Evolutionary conservation across 2,113 vertebrate genomes (phyloP).

Genomic region (Hystrix brachyura): DNA sequence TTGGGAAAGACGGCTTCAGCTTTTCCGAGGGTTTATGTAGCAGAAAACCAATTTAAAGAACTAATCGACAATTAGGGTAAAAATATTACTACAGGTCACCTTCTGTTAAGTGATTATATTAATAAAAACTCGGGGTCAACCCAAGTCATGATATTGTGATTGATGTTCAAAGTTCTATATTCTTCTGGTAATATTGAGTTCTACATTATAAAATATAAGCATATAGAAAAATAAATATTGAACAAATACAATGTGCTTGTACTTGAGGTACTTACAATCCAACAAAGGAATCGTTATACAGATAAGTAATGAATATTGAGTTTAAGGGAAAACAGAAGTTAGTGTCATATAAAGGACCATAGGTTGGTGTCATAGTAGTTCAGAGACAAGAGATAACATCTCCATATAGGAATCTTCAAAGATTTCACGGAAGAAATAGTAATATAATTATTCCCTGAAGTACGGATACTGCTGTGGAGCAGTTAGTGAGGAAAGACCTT

Average conservation of each 20-base stretch:
- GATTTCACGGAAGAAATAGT: background rate
- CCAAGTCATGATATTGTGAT: slow-evolving; percentile 6
- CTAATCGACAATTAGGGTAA: background rate
- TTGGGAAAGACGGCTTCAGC: background rate
- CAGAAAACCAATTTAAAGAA: background rate
- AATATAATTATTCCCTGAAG: background rate
- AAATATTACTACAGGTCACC: background rate
- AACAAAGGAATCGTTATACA: background rate
- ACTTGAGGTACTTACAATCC: background rate
- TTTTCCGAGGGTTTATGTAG: background rate
- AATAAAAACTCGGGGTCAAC: slow-evolving; percentile 29
- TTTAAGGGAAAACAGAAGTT: slow-evolving; percentile 37
- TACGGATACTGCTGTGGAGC: background rate
- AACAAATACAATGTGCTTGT: background rate
- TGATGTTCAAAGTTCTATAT: background rate
- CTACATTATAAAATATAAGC: background rate
- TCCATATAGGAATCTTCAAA: background rate
- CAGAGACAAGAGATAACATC: background rate
- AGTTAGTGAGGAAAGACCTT: background rate
- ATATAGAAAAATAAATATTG: slow-evolving; percentile 7
- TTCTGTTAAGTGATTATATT: slow-evolving; percentile 24
- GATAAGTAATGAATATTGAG: background rate
- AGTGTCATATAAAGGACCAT: background rate
- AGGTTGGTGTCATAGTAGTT: background rate
- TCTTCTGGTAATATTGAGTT: slow-evolving; percentile 20